Percentiles rank a stretch among this genome's conserved stretches.
Conservation (phyloP, 1,140 invertebrate genomes). For the Radopholus similis region DNA sequence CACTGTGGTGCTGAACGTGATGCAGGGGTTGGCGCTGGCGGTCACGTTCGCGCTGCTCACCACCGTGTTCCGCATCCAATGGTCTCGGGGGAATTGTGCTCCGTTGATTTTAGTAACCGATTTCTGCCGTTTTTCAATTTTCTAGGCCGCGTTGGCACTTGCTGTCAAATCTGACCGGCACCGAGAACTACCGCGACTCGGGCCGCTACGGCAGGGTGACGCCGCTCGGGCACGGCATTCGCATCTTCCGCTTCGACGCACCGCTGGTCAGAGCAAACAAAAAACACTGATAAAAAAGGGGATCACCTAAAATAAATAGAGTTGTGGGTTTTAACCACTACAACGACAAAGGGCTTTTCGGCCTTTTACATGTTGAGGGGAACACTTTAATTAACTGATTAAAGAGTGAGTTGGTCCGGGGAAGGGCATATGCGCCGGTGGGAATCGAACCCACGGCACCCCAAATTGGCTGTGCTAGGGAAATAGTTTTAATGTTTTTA, state of each 20-base stretch:
- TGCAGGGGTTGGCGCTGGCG: slow-evolving; percentile 44
- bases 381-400: too few relatives aligned
- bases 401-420: too few relatives aligned
- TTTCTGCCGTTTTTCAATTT: slow-evolving; percentile 25
- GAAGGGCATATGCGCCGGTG: too few relatives aligned
- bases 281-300: not conserved
- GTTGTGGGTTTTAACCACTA: not conserved
- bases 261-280: slow-evolving; percentile 33
- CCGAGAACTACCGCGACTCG: slow-evolving; percentile 45
- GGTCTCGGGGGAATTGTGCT: slow-evolving; percentile 23
- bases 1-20: slow-evolving; percentile 45
- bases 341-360: too few relatives aligned
- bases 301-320: not conserved
- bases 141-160: slow-evolving; percentile 47
- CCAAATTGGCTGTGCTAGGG: too few relatives aligned
- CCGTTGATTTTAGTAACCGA: slow-evolving; percentile 14
- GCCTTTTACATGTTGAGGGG: not conserved
- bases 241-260: slow-evolving; percentile 47
- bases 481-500: not conserved
- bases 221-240: slow-evolving; percentile 24
- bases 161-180: slow-evolving; percentile 39
- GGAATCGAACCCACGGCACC: too few relatives aligned
- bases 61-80: slow-evolving; percentile 52
- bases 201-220: slow-evolving; percentile 39
- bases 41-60: slow-evolving; percentile 48